Base-by-base conservation (phyloP, 2,888 invertebrate genomes). In the Dolomedes plantarius region DNA sequence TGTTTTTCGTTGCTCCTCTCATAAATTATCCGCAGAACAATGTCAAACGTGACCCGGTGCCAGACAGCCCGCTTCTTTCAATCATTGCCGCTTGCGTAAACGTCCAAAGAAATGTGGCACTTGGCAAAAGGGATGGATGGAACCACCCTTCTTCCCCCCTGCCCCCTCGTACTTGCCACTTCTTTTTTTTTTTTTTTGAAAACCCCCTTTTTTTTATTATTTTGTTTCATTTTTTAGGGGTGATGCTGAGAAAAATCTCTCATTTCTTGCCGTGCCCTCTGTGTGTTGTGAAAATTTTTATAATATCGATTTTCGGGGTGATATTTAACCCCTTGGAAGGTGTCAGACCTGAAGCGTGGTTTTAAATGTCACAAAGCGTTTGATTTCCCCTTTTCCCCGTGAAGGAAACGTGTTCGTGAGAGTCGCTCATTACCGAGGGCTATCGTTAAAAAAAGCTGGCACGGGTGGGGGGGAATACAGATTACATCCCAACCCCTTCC, bases 91-190 rank as follows among this genome's bases (percentile, higher is more conserved):
- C 75, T 86, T 86, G 86, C 86, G 86, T 86, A 86, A 86, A 80
- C 86, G 86, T 86, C 80, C 86, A 80, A 86, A 86, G 86, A 86
- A 86, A 86, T 86, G 86, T 80, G 79, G 86, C 86, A 80, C 80
- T 75, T 86, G 79, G 75, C 86, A 80, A 78, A 79, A 78, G 79
- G 80, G 78, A 74, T 73, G 85, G 64, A 83, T 65, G 50, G 62
- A 62, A 29, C 74, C 72, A 41, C 64, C 74, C 29, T 41, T 41
- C 73, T 31, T 71, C 72, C 16, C 72, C 36, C 56, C 19, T 50
- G 23, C 50, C 16, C 29, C 71, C 23, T 71, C 46, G 23, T 39
- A n/a, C n/a, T 9, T 36, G 16, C 23, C 32, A 41, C 64, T 27
- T 23, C 50, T 32, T 41, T 27, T n/a, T n/a, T n/a, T 27, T 23